Evolutionary conservation across 2,797 vertebrate species (phyloP), one percentile per base, ranked within the genome.

Genomic region (Benthosema pterotum): DNA sequence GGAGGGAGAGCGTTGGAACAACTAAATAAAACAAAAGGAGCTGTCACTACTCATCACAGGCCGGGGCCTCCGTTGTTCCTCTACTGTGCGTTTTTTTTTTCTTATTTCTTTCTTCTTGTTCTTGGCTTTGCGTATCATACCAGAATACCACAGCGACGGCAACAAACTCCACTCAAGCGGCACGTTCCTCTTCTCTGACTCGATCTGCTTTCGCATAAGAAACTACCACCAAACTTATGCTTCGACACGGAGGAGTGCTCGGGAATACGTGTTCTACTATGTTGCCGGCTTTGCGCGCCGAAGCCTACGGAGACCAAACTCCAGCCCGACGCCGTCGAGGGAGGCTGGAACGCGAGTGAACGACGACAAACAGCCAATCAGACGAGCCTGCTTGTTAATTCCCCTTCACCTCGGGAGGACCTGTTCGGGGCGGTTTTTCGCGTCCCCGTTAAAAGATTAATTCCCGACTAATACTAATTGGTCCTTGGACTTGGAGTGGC

Each of bases 391-490:
- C 82, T 38, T 38, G 73, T 88, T 92, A 93, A 92, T 91, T 91
- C 91, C 87, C 78, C 85, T 83, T 91, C 91, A 93, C 92, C 92
- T 92, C 89, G 78, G 90, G 91, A 92, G 88, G 90, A 91, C 89
- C 89, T 86, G 86, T 90, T 91, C 84, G 86, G 86, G 89, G 91
- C 88, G 85, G 82, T 83, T 89, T n/a, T n/a, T n/a, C n/a, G 89
- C 82, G 86, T 90, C 87, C 87, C 87, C 75, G 71, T 89, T 89
- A 88, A 38, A 38, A 91, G 92, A 94, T 93, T 93, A 92, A 93
- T 93, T 92, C 88, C 85, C 49, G 77, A 85, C 90, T 93, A 93
- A 94, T 93, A 89, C 90, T 93, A 93, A 93, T 93, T 93, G 92
- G 92, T 91, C 91, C 90, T 91, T 86, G 72, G 85, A 86, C 88